Evolutionary conservation across 2,888 invertebrate genomes (phyloP), one percentile per base, ranked within the genome.

Genomic region (Eristalinus sepulchralis): DNA sequence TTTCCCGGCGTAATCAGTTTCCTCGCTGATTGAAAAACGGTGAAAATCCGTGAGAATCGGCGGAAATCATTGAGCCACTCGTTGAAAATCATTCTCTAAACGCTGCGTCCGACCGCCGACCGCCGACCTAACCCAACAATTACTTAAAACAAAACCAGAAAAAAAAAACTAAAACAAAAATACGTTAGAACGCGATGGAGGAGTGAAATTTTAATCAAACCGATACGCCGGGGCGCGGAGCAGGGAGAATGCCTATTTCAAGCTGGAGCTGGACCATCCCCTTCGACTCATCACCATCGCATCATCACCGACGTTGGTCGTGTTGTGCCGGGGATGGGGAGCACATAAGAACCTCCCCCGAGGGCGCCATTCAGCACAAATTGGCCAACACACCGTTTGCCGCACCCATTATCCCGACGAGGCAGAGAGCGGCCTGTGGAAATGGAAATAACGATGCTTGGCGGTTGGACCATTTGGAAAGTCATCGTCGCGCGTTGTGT

Each of bases 61-160:
- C n/a, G 62, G 62, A 36, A 80, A 57, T 66, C 47, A 55, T 53
- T 10, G n/a, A 34, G 53, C 17, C 17, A 22, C 39, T 27, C 79
- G 57, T 71, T 71, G 33, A 27, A 47, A 66, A 47, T 57, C 78
- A 63, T 31, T 20, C 27, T 11, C 17, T 33, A 27, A 79, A 31
- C 33, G 59, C 67, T 63, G 67, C 55, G 71, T 71, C 9, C 71
- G 64, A 71, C 71, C n/a, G n/a, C 27, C 27, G 5, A 27, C 27
- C 27, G 27, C 27, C 78, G 31, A 64, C 72, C 72, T 72, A 60
- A 71, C 79, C 79, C 17, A 60, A 66, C 72, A 79, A 66, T 79
- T 66, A 60, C 59, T 17, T 3, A 27, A 71, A 66, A 70, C 63
- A 62, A 10, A 34, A 31, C 4, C 31, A 31, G 31, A 31, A 31